These are phyloP conservation scores for Caenorhabditis doughertyi DNA, from an alignment of 2,888 invertebrate species.

Conservation along the genomic window DNA sequence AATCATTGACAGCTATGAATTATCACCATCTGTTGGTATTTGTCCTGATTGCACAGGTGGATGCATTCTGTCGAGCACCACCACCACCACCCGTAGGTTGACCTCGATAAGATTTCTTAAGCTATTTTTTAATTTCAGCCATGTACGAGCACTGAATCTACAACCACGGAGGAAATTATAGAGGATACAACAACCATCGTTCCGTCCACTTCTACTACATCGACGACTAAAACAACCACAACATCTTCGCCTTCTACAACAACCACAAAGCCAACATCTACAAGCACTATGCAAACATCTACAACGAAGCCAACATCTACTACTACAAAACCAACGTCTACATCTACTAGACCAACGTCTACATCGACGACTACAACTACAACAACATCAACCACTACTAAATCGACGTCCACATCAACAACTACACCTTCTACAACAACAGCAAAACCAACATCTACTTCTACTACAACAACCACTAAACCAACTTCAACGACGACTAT, in stretches of 20 bases:
- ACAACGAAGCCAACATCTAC: constrained; percentile 14
- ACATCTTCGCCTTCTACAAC: constrained; percentile 14
- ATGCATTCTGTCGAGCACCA: background rate
- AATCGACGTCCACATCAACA: constrained; percentile 2
- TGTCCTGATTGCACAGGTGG: too few relatives aligned
- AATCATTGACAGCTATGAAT: too few relatives aligned
- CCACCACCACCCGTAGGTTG: constrained; percentile 6
- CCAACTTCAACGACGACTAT: constrained; percentile 2
- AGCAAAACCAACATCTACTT: background rate
- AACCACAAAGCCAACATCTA: background rate
- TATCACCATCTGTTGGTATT: too few relatives aligned
- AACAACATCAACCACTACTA: constrained; percentile 7
- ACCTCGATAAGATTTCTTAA: too few relatives aligned
- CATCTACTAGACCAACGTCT: background rate
- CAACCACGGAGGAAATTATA: background rate
- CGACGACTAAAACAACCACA: constrained; percentile 4
- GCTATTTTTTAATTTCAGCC: background rate
- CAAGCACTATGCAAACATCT: background rate
- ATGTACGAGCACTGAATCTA: background rate
- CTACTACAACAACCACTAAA: background rate
- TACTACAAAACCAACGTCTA: background rate
- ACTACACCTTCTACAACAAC: constrained; percentile 6
- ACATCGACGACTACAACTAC: constrained; percentile 4
- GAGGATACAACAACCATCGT: background rate
- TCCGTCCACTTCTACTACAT: constrained; percentile 3